Conservation (phyloP, 1,140 invertebrate genomes). For the Lasioglossum albipes region DNA sequence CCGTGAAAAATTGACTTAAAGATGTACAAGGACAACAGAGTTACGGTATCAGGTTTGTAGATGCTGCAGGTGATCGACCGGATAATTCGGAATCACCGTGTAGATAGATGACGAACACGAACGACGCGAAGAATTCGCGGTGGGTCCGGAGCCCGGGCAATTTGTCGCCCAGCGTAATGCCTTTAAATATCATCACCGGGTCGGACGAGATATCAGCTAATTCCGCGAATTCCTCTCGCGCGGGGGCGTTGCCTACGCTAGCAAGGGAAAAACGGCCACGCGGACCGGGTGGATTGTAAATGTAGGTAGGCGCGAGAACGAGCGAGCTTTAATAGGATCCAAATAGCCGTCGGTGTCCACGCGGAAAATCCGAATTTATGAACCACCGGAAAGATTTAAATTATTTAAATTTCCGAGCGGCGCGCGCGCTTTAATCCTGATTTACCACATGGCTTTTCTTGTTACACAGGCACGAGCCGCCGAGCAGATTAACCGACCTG, state of each 20-base stretch:
- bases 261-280: background rate
- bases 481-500: slow-evolving; percentile 47
- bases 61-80: too few relatives aligned
- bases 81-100: background rate
- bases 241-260: background rate
- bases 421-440: slow-evolving; percentile 62
- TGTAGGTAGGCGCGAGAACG: too few relatives aligned
- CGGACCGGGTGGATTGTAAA: background rate
- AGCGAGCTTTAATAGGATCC: slow-evolving; percentile 57
- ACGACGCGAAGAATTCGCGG: background rate
- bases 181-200: slow-evolving; percentile 4
- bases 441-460: slow-evolving; percentile 68
- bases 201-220: slow-evolving; percentile 10
- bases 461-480: slow-evolving; percentile 30
- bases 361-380: slow-evolving; percentile 65
- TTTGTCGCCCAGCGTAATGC: slow-evolving; percentile 2
- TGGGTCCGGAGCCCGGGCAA: background rate
- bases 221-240: background rate
- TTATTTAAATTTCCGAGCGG: slow-evolving; percentile 65
- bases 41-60: too few relatives aligned
- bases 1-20: too few relatives aligned
- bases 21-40: too few relatives aligned
- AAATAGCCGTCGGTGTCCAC: slow-evolving; percentile 55
- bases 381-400: slow-evolving; percentile 63
- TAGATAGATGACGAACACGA: background rate